These are phyloP conservation scores for Callocephalon fimbriatum DNA, from an alignment of 2,113 vertebrate species.

Conservation along the genomic window DNA sequence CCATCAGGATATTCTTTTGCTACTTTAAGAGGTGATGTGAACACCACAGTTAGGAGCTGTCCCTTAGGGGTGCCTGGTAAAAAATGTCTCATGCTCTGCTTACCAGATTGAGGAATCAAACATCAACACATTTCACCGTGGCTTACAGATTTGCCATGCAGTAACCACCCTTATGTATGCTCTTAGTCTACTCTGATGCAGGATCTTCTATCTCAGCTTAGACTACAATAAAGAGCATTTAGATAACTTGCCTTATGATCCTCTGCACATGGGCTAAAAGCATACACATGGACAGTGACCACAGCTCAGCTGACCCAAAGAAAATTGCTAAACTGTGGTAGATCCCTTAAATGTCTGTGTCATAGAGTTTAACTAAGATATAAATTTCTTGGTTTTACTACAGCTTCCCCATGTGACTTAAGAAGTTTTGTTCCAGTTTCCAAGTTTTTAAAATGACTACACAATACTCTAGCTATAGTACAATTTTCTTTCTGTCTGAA, in stretches of 20 bases:
- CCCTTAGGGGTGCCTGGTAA: neutral
- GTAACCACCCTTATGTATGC: neutral
- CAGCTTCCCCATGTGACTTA: neutral
- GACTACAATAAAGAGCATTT: neutral
- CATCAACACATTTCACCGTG: neutral
- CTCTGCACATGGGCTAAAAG: neutral
- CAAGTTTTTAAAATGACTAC: neutral
- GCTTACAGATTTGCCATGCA: accelerated
- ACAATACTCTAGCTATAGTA: neutral
- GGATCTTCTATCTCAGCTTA: accelerated
- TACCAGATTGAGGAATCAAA: neutral
- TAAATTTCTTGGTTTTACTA: neutral
- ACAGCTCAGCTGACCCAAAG: neutral
- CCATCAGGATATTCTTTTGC: neutral
- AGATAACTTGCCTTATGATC: neutral
- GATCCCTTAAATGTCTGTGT: neutral
- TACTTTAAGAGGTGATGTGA: neutral
- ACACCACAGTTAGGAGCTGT: neutral
- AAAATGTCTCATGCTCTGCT: neutral
- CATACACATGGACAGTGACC: accelerated
- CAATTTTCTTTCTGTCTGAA: neutral
- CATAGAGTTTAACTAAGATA: neutral
- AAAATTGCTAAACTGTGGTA: neutral
- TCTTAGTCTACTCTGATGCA: neutral
- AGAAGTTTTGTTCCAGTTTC: neutral